Evolutionary conservation across 1,140 invertebrate genomes (phyloP), one percentile per base, ranked within the genome.

Genomic region (Ooceraea biroi): DNA sequence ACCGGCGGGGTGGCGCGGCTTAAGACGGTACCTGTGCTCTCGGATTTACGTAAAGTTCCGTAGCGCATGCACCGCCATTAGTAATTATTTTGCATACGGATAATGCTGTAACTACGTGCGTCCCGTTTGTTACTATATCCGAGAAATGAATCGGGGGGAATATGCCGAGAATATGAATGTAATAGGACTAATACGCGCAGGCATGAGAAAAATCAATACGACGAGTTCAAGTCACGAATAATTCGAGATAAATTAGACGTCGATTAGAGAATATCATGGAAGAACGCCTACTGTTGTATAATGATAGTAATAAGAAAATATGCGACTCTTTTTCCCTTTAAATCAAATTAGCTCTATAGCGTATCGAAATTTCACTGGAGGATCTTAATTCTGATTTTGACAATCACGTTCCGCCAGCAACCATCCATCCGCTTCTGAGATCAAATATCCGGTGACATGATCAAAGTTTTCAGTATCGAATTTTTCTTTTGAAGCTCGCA

Each of bases 1-100:
- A 82, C 69, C 65, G 66, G 30, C 17, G 41, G 66, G 36, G 27
- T 11, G 19, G 65, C 61, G 27, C 66, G 88, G 90, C 90, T 91
- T 91, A 91, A 91, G 90, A 91, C 84, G 89, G 89, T 89, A 86
- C 36, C 86, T 71, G 69, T 65, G 66, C 78, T 86, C 82, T 89
- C 61, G 84, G 69, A 76, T 86, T 89, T 88, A 84, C 83, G 83
- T 85, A 82, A 88, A 89, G 72, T 89, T 83, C 80, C 52, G 61
- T 82, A 77, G 83, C 85, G 82, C 60, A 44, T 73, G 52, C 86
- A 30, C 55, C 25, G 48, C 65, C 52, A 57, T 58, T 52, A 68
- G 58, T 87, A 88, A 88, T 88, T 88, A 87, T 80, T 80, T 80
- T 71, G 76, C 76, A 69, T 80, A 80, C 65, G 76, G 76, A 80